phyloP scores from a whole-genome alignment of 2,888 invertebrate species.

The Pseudanteris insignis region DNA sequence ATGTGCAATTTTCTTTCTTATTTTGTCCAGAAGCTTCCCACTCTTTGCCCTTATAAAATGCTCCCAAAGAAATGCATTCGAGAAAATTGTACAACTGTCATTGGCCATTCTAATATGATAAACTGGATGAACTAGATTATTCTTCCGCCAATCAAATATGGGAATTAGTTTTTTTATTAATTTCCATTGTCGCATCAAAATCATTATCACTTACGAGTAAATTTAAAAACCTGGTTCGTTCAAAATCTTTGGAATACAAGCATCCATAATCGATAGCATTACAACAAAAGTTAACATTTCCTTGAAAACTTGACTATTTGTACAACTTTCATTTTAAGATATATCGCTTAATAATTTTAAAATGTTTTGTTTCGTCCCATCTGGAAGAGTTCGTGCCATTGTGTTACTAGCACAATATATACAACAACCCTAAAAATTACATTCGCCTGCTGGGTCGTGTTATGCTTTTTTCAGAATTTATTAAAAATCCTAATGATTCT shows the following conservation, averaged over 20 bases:
- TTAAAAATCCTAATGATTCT: background rate
- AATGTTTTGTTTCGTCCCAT: background rate
- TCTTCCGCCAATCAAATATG: too few relatives aligned
- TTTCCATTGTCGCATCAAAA: background rate
- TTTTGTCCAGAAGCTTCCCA: background rate
- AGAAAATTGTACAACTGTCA: too few relatives aligned
- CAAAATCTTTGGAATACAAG: constrained; percentile 24
- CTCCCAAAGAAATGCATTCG: too few relatives aligned
- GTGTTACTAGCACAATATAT: constrained; percentile 2
- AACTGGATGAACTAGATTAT: too few relatives aligned
- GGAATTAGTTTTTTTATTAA: too few relatives aligned
- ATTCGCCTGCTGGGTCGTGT: too few relatives aligned
- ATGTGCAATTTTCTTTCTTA: background rate
- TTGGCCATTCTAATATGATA: too few relatives aligned
- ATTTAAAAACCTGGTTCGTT: constrained; percentile 12
- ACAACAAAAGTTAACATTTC: constrained; percentile 21
- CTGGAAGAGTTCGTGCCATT: constrained; percentile 9
- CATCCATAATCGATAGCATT: constrained; percentile 19
- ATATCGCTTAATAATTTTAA: background rate
- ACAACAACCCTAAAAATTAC: constrained; percentile 10
- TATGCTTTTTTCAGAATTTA: background rate
- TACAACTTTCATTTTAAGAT: constrained; percentile 1
- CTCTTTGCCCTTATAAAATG: background rate
- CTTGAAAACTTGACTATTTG: constrained; percentile 24
- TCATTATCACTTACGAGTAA: constrained; percentile 5